Conservation (phyloP, 2,797 vertebrate genomes). For the Molothrus ater region DNA sequence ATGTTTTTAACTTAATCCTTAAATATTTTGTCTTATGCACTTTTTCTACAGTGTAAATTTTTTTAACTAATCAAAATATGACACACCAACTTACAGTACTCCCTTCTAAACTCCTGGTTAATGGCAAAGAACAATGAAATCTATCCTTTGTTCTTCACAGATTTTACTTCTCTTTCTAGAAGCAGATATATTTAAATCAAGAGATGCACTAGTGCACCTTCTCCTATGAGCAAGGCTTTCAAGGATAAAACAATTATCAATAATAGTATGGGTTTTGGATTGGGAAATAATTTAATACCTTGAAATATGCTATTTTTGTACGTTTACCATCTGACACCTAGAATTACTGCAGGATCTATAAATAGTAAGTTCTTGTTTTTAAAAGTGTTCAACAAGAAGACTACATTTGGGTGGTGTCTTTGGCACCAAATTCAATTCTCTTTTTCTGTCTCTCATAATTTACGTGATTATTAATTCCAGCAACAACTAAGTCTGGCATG, state of each 20-base stretch:
- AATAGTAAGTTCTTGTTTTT: neutral
- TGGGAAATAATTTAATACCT: neutral
- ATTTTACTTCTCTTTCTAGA: neutral
- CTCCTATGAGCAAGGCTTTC: neutral
- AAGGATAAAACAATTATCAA: neutral
- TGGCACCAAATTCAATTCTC: neutral
- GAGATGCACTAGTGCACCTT: neutral
- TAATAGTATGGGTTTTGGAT: neutral
- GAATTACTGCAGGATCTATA: neutral
- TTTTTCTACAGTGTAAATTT: neutral
- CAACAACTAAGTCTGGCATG: neutral
- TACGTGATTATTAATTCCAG: neutral
- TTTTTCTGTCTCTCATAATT: neutral
- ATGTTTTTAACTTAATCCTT: neutral
- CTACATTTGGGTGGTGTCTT: neutral
- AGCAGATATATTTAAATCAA: neutral
- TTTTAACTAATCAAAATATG: neutral
- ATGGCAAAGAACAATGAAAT: neutral
- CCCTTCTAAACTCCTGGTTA: neutral
- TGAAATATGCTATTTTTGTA: neutral
- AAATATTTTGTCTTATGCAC: neutral
- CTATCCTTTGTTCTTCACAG: neutral
- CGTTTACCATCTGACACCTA: neutral
- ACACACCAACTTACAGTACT: neutral
- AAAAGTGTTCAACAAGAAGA: neutral